Conservation (phyloP, 2,888 invertebrate genomes). For the Elegia similella region DNA sequence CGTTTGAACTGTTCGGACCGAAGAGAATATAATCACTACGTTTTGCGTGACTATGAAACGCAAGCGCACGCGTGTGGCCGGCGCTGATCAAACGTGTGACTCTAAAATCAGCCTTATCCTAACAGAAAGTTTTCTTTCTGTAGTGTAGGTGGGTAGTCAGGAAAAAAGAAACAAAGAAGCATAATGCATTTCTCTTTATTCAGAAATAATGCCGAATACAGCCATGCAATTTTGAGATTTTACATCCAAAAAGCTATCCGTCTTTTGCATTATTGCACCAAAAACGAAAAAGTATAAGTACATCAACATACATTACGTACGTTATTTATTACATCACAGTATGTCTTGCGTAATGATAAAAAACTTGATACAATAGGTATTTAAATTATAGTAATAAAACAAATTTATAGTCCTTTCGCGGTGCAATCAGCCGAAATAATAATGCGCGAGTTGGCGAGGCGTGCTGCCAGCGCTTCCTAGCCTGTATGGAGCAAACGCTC, state of each 20-base stretch:
- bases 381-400: constrained; percentile 24
- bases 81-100: too few relatives aligned
- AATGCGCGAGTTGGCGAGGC: constrained; percentile 32
- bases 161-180: constrained; percentile 30
- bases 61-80: too few relatives aligned
- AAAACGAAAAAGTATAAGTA: constrained; percentile 17
- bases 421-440: constrained; percentile 40
- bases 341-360: neutral
- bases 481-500: constrained; percentile 41
- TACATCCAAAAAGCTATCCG: constrained; percentile 32
- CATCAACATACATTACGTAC: constrained; percentile 23
- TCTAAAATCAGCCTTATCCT: neutral
- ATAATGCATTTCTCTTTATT: constrained; percentile 65
- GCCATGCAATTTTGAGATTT: constrained; percentile 59
- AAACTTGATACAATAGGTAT: constrained; percentile 19
- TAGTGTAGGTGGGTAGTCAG: neutral
- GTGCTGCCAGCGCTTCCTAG: constrained; percentile 25
- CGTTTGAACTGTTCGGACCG: too few relatives aligned
- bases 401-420: constrained; percentile 27
- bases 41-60: too few relatives aligned
- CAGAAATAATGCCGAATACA: constrained; percentile 60
- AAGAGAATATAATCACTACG: too few relatives aligned
- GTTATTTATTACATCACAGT: constrained; percentile 17
- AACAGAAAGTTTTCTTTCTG: neutral
- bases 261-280: constrained; percentile 12